phyloP scores from a whole-genome alignment of 2,797 vertebrate species.

The Enteromius trimaculatus region DNA sequence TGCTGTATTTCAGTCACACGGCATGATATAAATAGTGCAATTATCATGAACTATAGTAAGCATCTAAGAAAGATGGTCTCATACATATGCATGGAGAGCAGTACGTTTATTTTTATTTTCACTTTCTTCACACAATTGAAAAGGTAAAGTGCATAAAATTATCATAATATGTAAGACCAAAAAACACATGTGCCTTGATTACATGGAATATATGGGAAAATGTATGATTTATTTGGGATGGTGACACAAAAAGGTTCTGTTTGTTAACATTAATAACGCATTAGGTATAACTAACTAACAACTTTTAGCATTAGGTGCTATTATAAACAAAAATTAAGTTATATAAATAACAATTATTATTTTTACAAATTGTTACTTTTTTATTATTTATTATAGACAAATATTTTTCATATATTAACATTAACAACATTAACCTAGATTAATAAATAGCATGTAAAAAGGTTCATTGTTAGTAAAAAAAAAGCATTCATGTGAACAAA shows the following conservation, averaged over 20 bases:
- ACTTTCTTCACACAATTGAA: constrained; percentile 10
- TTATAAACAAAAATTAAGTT: background rate
- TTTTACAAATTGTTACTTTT: no score
- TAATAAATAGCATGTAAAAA: background rate
- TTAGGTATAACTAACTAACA: background rate
- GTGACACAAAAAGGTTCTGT: background rate
- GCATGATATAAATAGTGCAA: constrained; percentile 29
- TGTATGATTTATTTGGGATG: background rate
- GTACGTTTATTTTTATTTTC: background rate
- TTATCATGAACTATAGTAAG: constrained; percentile 22
- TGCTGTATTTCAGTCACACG: constrained; percentile 30
- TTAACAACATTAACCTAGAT: background rate
- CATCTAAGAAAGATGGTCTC: constrained; percentile 8
- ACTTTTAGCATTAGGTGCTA: background rate
- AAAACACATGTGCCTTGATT: background rate
- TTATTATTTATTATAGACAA: no score
- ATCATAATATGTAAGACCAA: background rate
- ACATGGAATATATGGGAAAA: background rate
- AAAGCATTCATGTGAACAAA: background rate
- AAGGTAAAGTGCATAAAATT: background rate
- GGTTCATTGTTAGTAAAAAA: background rate
- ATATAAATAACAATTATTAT: background rate
- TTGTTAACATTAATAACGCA: background rate
- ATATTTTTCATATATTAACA: background rate
- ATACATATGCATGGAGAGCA: constrained; percentile 24